Conservation (phyloP, 2,888 invertebrate species). For the Fragum fragum region DNA sequence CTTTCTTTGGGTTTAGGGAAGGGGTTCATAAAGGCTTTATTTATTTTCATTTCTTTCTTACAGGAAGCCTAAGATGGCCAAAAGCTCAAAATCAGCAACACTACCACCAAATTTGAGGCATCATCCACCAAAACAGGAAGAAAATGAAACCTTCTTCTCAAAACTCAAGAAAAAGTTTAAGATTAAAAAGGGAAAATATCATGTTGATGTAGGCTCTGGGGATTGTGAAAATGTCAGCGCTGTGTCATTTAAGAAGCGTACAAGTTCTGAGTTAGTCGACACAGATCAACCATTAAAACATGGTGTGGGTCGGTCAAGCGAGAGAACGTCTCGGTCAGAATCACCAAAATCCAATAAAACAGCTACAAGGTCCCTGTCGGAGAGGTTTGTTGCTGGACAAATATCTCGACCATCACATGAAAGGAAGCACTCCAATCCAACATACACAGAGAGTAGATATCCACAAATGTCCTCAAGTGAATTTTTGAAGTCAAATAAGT, state of each 20-base stretch:
- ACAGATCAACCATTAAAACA: conserved; percentile 40
- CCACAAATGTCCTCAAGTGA: conserved; percentile 18
- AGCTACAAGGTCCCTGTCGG: conserved; percentile 35
- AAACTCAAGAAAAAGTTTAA: conserved; percentile 55
- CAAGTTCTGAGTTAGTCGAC: conserved; percentile 43
- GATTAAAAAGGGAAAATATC: conserved; percentile 55
- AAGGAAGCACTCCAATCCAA: conserved; percentile 18
- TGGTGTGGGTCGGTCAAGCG: conserved; percentile 24
- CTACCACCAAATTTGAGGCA: conserved; percentile 56
- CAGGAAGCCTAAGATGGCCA: conserved; percentile 33
- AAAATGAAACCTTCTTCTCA: conserved; percentile 53
- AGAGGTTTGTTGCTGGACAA: conserved; percentile 15
- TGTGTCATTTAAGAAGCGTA: conserved; percentile 59
- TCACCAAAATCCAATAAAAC: conserved; percentile 44
- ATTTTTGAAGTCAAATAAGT: not conserved
- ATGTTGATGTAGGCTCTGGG: conserved; percentile 60
- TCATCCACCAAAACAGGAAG: conserved; percentile 32
- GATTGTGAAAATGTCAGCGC: conserved; percentile 60
- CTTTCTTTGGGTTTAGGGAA: no score
- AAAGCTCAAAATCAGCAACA: conserved; percentile 57
- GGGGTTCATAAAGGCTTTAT: no score
- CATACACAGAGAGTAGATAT: not conserved
- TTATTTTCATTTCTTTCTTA: not conserved
- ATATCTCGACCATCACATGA: conserved; percentile 17
- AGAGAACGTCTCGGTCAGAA: conserved; percentile 28